These are phyloP conservation scores for Moxostoma hubbsi DNA, from an alignment of 2,797 vertebrate genomes.

Conservation along the genomic window DNA sequence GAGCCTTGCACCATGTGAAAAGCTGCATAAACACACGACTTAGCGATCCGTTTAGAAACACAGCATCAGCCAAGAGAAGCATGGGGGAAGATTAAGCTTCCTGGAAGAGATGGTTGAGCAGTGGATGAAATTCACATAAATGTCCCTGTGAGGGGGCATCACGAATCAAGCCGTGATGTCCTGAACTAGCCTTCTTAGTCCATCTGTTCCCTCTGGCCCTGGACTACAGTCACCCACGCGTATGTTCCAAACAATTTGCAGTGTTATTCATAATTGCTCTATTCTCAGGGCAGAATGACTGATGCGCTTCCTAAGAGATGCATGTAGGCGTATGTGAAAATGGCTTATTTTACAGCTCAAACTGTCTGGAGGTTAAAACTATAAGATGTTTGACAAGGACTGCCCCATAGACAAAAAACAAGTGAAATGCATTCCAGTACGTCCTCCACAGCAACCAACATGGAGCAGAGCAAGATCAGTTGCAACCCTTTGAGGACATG, in stretches of 20 bases:
- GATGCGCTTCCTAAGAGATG: not conserved
- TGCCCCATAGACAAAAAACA: not conserved
- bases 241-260: not conserved
- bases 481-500: not conserved
- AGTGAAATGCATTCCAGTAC: slow-evolving; percentile 12
- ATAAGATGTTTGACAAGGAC: slow-evolving; percentile 3
- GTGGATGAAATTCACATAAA: slow-evolving; percentile 7
- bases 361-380: not conserved
- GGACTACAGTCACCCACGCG: not conserved
- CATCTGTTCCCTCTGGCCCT: slow-evolving; percentile 20
- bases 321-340: not conserved
- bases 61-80: slow-evolving; percentile 35
- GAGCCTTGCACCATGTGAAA: slow-evolving; percentile 5
- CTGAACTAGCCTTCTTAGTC: slow-evolving; percentile 23
- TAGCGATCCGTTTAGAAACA: slow-evolving; percentile 5
- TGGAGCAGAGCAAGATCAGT: not conserved
- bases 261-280: not conserved
- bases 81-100: slow-evolving; percentile 16
- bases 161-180: slow-evolving; percentile 10
- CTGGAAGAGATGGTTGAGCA: slow-evolving; percentile 30
- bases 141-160: not conserved
- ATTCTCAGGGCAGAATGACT: not conserved
- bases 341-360: not conserved
- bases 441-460: not conserved
- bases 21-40: slow-evolving; percentile 9